phyloP scores from a whole-genome alignment of 2,113 vertebrate genomes.

The Spheniscus mendiculus region DNA sequence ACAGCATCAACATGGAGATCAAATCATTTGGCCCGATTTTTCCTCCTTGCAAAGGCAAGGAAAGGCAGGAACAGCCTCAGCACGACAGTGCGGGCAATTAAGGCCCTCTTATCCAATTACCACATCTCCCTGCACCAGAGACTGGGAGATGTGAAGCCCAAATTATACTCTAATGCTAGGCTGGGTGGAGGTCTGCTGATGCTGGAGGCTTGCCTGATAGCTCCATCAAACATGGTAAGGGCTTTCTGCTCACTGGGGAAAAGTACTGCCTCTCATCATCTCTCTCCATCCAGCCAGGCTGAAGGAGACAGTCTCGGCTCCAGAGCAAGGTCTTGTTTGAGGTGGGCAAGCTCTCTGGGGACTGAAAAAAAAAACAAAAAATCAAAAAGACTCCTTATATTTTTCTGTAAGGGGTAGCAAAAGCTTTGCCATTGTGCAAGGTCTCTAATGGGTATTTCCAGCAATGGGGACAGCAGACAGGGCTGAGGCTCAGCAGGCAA shows the following conservation, averaged over 20 bases:
- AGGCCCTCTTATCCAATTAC: background rate
- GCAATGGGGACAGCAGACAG: background rate
- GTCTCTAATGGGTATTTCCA: background rate
- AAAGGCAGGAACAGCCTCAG: background rate
- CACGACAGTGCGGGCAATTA: background rate
- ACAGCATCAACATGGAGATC: fast-evolving
- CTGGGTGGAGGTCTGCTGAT: background rate
- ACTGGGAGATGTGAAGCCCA: background rate
- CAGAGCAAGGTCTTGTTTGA: background rate
- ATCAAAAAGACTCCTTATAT: background rate
- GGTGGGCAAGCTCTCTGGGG: background rate
- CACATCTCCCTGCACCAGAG: background rate
- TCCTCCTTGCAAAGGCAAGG: background rate
- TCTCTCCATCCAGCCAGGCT: background rate
- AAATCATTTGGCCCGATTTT: fast-evolving
- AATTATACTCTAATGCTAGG: background rate
- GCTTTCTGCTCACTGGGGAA: background rate
- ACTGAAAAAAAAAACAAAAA: background rate
- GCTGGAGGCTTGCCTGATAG: background rate
- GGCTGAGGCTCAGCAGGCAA: background rate
- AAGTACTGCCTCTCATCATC: background rate
- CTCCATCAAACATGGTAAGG: background rate
- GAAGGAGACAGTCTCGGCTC: background rate
- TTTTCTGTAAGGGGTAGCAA: fast-evolving
- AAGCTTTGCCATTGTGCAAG: background rate